A percentile compares a stretch with the other conserved stretches of the same genome.
phyloP scores from a whole-genome alignment of 1,140 invertebrate genomes.

The Bombyx mandarina region DNA sequence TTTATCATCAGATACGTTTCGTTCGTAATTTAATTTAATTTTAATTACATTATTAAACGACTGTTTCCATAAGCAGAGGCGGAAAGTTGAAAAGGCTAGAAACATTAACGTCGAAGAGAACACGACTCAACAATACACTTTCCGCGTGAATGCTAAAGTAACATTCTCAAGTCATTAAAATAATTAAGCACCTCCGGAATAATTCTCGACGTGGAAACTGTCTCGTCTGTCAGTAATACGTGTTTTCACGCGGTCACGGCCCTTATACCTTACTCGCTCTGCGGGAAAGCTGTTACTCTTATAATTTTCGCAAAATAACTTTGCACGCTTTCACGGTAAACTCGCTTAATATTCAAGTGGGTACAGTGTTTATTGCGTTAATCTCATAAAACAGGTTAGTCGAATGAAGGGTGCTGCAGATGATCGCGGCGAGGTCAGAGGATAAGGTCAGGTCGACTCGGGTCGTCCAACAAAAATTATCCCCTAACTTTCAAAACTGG shows the following conservation, averaged over 20 bases:
- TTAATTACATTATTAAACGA: no score
- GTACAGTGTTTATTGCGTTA: slow-evolving; percentile 29
- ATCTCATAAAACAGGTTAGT: slow-evolving; percentile 55
- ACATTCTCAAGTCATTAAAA: slow-evolving; percentile 4
- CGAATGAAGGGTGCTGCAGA: slow-evolving; percentile 42
- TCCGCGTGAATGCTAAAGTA: not conserved
- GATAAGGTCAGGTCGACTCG: slow-evolving; percentile 39
- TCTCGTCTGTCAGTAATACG: slow-evolving; percentile 14
- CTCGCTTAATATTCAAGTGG: slow-evolving; percentile 24
- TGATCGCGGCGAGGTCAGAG: slow-evolving; percentile 46
- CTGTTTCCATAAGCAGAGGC: no score
- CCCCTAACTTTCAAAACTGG: slow-evolving; percentile 18
- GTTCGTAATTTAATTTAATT: no score
- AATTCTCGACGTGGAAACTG: slow-evolving; percentile 14
- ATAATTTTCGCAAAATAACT: slow-evolving; percentile 17
- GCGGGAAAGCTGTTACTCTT: slow-evolving; percentile 8
- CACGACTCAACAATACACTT: not conserved
- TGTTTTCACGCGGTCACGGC: slow-evolving; percentile 5
- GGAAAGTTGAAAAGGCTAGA: no score
- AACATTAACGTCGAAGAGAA: no score
- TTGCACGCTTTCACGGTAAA: slow-evolving; percentile 12
- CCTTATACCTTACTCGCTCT: slow-evolving; percentile 8
- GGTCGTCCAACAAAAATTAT: slow-evolving; percentile 41
- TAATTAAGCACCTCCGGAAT: slow-evolving; percentile 7
- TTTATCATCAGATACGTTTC: no score